Percentiles rank a stretch among this genome's conserved stretches.
Evolutionary conservation across 1,140 invertebrate species (phyloP).

Genomic region (Meteorus sp.): DNA sequence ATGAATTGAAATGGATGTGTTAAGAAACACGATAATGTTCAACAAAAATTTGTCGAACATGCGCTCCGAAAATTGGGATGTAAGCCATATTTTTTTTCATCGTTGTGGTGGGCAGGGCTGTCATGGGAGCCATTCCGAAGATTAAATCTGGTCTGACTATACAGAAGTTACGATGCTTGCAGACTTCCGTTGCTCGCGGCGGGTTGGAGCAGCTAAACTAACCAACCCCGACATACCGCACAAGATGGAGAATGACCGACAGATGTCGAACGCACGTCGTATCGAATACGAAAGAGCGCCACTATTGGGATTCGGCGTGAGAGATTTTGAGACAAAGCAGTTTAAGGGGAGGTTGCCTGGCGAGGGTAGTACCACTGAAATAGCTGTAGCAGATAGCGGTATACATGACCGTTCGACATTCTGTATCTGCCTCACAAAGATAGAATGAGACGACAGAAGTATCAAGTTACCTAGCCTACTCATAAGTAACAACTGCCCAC

Average conservation of each 20-base stretch:
- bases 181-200: background rate
- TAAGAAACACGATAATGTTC: no score
- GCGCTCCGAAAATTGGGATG: conserved; percentile 4
- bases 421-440: no score
- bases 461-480: conserved; percentile 47
- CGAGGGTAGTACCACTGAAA: no score
- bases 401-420: no score
- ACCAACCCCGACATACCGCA: background rate
- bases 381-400: no score
- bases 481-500: conserved; percentile 47
- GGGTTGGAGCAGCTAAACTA: background rate
- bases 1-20: no score
- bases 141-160: conserved; percentile 17
- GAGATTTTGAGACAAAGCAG: no score
- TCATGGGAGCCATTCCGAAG: conserved; percentile 12
- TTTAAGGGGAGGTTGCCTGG: conserved; percentile 1
- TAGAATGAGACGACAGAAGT: conserved; percentile 20
- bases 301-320: conserved; percentile 39
- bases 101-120: background rate
- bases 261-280: conserved; percentile 53
- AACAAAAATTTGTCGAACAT: conserved; percentile 8
- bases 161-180: background rate
- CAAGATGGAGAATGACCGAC: conserved; percentile 41
- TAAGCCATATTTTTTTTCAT: conserved; percentile 10
- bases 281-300: conserved; percentile 37